Conservation (phyloP, 2,113 vertebrate species). For the Fulmarus glacialis region DNA sequence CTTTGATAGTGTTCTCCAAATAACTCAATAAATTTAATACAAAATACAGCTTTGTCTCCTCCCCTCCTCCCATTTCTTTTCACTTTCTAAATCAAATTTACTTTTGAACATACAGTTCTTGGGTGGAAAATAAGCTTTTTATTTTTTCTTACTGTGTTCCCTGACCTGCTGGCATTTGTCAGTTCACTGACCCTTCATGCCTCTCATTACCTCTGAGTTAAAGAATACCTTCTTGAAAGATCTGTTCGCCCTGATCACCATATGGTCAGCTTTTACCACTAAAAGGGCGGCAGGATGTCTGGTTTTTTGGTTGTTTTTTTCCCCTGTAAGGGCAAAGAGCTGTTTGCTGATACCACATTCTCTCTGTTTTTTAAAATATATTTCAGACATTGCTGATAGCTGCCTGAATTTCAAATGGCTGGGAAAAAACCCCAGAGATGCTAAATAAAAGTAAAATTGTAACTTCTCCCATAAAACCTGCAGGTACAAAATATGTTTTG, state of each 20-base stretch:
- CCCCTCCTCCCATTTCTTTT: not conserved
- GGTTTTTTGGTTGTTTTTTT: not conserved
- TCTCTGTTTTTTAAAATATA: not conserved
- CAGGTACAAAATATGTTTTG: not conserved
- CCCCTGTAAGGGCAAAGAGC: not conserved
- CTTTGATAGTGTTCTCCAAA: not conserved
- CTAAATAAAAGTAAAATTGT: not conserved
- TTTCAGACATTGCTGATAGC: not conserved
- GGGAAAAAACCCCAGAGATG: not conserved
- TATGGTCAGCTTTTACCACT: not conserved
- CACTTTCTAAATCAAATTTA: not conserved
- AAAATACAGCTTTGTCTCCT: not conserved
- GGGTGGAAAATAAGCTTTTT: not conserved
- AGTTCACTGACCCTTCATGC: not conserved
- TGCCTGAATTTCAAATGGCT: not conserved
- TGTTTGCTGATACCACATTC: not conserved
- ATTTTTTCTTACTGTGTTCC: not conserved
- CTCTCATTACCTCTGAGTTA: not conserved
- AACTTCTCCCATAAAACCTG: not conserved
- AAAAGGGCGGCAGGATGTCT: not conserved
- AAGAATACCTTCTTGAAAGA: conserved; percentile 14
- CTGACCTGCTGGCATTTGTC: not conserved
- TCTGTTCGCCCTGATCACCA: not conserved
- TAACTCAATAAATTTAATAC: not conserved
- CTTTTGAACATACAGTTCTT: not conserved